Conservation (phyloP, 1,140 invertebrate species). For the Cheumatopsyche charites region DNA sequence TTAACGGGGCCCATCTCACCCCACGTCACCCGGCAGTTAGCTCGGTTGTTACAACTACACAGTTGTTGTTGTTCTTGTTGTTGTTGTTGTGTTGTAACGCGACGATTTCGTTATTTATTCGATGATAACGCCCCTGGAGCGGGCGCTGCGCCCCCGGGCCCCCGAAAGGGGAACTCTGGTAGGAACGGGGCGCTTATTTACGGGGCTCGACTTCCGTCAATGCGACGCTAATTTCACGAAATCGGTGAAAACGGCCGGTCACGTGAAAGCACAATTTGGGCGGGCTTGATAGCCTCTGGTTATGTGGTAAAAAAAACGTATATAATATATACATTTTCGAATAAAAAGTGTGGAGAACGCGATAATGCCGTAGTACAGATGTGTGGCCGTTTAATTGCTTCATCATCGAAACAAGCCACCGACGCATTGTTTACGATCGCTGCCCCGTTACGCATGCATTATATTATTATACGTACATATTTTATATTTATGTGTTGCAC, state of each 20-base stretch:
- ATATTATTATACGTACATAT: too few species aligned
- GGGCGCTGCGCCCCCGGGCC: background rate
- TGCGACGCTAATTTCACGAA: constrained; percentile 29
- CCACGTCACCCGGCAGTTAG: constrained; percentile 1
- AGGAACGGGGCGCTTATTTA: constrained; percentile 9
- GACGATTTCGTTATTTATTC: constrained; percentile 18
- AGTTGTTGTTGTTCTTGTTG: too few species aligned
- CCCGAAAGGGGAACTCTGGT: background rate
- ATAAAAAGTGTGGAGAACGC: background rate
- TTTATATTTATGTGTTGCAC: too few species aligned
- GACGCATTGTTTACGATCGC: too few species aligned
- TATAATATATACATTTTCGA: background rate
- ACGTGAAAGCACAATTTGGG: constrained; percentile 33
- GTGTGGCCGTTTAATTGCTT: background rate
- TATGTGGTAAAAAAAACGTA: background rate
- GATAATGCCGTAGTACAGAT: constrained; percentile 2
- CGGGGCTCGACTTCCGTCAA: constrained; percentile 14
- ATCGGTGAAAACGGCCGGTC: constrained; percentile 23
- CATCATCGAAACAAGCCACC: constrained; percentile 5
- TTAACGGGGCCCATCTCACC: constrained; percentile 23
- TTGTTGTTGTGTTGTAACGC: constrained; percentile 4
- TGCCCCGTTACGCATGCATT: too few species aligned
- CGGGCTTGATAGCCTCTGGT: constrained; percentile 1
- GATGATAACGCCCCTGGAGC: constrained; percentile 10
- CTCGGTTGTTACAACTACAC: too few species aligned